Evolutionary conservation across 2,797 vertebrate species (phyloP).

Genomic region (Lagocephalus sceleratus): DNA sequence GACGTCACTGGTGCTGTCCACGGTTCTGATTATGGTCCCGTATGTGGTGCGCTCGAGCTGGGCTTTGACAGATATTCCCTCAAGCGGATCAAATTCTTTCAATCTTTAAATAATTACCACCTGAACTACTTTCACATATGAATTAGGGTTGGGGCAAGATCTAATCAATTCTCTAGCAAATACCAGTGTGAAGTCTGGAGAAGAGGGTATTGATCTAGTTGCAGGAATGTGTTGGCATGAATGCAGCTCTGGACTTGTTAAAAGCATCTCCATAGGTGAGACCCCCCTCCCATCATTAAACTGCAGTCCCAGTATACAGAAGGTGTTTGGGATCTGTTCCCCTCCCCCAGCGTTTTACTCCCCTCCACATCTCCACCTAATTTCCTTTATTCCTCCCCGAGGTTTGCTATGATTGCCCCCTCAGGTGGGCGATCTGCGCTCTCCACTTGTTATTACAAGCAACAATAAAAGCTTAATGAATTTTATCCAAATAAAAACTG

Average conservation of each 20-base stretch:
- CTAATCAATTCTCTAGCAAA: too few relatives aligned
- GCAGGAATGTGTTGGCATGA: conserved; percentile 2
- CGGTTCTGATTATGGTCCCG: too few relatives aligned
- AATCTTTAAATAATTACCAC: too few relatives aligned
- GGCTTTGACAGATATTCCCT: too few relatives aligned
- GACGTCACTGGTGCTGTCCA: too few relatives aligned
- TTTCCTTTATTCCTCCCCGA: conserved; percentile 52
- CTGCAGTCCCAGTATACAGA: conserved; percentile 3
- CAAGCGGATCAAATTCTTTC: too few relatives aligned
- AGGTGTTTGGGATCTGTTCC: conserved; percentile 10
- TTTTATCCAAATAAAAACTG: conserved; percentile 38
- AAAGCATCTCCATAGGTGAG: conserved; percentile 5
- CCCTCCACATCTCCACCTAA: conserved; percentile 46
- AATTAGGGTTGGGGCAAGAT: too few relatives aligned
- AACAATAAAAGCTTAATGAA: conserved; percentile 51
- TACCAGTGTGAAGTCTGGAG: too few relatives aligned
- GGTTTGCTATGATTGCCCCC: conserved; percentile 32
- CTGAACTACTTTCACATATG: too few relatives aligned
- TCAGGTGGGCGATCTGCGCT: conserved; percentile 31
- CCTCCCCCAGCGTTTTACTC: conserved; percentile 13
- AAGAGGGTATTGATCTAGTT: not conserved
- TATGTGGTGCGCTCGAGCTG: too few relatives aligned
- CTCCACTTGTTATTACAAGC: conserved; percentile 31
- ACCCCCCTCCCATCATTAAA: conserved; percentile 6
- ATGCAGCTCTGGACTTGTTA: not conserved